Conservation (phyloP, 2,113 vertebrate genomes). For the Geothlypis trichas region DNA sequence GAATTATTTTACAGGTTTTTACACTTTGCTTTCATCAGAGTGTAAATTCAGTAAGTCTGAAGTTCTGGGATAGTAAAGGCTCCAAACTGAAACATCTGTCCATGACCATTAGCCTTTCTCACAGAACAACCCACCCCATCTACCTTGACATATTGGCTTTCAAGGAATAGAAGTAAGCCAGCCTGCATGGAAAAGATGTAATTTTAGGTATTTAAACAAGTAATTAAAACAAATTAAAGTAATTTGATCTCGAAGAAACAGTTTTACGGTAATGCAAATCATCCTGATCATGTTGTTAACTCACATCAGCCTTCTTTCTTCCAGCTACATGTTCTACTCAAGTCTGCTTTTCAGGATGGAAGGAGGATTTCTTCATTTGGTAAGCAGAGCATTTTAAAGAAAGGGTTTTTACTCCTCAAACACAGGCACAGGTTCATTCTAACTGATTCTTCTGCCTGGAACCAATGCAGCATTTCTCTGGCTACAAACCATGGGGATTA, state of each 20-base stretch:
- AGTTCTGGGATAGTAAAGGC: neutral
- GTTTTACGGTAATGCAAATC: neutral
- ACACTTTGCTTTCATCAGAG: neutral
- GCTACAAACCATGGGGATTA: neutral
- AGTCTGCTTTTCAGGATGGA: neutral
- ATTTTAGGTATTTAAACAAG: neutral
- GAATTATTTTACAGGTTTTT: neutral
- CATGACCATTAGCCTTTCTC: neutral
- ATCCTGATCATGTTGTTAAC: neutral
- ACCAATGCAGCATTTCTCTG: neutral
- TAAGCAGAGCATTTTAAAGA: neutral
- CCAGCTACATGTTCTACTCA: neutral
- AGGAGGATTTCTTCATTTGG: neutral
- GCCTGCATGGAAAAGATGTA: neutral
- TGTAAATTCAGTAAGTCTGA: neutral
- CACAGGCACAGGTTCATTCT: neutral
- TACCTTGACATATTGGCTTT: neutral
- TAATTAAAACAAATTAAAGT: constrained; percentile 6
- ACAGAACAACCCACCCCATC: neutral
- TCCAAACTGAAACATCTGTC: neutral
- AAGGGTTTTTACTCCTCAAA: neutral
- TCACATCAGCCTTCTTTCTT: neutral
- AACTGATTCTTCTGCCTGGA: neutral
- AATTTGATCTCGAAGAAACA: neutral
- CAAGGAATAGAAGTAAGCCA: neutral